phyloP scores from a whole-genome alignment of 2,797 vertebrate species.

The Semotilus atromaculatus region DNA sequence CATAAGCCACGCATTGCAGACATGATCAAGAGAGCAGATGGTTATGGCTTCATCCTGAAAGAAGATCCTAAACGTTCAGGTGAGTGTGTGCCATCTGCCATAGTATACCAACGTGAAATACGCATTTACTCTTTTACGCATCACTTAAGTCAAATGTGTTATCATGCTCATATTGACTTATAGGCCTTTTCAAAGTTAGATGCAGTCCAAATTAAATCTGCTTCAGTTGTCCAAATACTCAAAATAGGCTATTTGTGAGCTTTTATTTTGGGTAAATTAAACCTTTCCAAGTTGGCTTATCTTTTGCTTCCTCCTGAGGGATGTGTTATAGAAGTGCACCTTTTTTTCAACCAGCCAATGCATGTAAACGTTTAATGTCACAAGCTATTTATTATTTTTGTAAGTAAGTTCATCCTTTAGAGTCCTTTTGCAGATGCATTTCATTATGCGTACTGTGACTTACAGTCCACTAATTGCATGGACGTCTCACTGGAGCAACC shows the following conservation, averaged over 20 bases:
- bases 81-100: background rate
- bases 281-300: background rate
- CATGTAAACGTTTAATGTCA: background rate
- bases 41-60: conserved; percentile 90
- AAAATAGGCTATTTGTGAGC: background rate
- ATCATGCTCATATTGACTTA: background rate
- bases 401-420: background rate
- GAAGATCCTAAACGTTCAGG: conserved; percentile 54
- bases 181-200: background rate
- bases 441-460: background rate
- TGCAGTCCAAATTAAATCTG: too few relatives aligned
- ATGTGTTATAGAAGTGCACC: too few relatives aligned
- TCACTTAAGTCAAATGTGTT: background rate
- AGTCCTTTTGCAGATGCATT: background rate
- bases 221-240: background rate
- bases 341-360: background rate
- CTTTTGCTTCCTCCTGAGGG: background rate
- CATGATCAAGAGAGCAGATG: conserved; percentile 78
- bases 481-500: background rate
- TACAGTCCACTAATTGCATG: background rate
- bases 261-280: background rate
- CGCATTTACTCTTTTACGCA: background rate
- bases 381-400: background rate
- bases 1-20: conserved; percentile 79
- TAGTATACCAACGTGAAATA: background rate